Base-by-base conservation (phyloP, 1,140 invertebrate species). In the Lepidurus packardi region DNA sequence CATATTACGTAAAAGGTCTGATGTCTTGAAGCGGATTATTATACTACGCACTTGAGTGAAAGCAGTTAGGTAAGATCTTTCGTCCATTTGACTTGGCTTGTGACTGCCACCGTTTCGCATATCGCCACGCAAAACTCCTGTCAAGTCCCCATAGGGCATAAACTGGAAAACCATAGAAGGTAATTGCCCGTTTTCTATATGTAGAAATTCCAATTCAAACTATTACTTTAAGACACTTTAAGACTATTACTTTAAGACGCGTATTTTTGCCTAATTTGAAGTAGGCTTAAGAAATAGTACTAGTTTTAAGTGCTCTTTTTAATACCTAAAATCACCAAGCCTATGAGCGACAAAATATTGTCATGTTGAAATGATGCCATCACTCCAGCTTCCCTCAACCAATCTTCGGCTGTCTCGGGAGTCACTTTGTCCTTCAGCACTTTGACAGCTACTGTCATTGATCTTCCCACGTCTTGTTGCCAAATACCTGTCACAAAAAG, bases 161-260 rank as follows among this genome's bases (percentile, higher is more conserved):
- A 91, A 96, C 83, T 97, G 94, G 83, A 96, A 97, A 3, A 97
- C 90, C 93, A 97, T 95, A 90, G 93, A 96, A 0, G 94, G 94
- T 80, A 89, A 91, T 43, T 89, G 88, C 9, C 85, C 88, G 1
- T 86, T 86, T 75, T 93, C 93, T 90, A 86, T 82, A 86, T 84
- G 9, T 2, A 79, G 65, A 77, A 65, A 34, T 34, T 34, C 34
- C 34, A 34, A 34, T 1, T 65, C n/a, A 65, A 65, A 65, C 16
- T 21, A 7, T 4, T 65, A 65, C 13, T 65, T 65, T n/a, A 21
- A 16, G 45, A 65, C 6, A 65, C n/a, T n/a, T n/a, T n/a, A n/a
- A n/a, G n/a, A 65, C 16, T 21, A 7, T 4, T 65, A 65, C 13
- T 65, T 65, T n/a, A 13, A 65, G 6, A n/a, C 13, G 53, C 25